A percentile compares a stretch with the other conserved stretches of the same genome.
Evolutionary conservation across 2,888 invertebrate species (phyloP).

Genomic region (Noctuana brunneofusca): DNA sequence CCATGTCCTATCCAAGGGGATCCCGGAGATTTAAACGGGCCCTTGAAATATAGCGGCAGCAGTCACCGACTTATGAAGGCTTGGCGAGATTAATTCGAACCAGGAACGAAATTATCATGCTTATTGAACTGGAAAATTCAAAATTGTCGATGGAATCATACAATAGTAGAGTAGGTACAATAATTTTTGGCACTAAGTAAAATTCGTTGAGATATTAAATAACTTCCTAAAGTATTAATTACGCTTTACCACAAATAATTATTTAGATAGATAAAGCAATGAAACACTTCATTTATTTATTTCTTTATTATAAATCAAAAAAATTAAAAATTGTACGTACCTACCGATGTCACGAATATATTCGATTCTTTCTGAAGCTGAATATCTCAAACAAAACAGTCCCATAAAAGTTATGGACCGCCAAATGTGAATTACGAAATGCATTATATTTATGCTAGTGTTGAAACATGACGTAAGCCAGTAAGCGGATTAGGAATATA

Average conservation of each 20-base stretch:
- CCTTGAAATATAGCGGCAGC: constrained; percentile 34
- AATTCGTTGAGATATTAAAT: too few relatives aligned
- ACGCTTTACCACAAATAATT: too few relatives aligned
- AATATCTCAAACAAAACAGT: too few relatives aligned
- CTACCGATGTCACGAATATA: too few relatives aligned
- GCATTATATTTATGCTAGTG: background rate
- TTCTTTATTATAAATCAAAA: too few relatives aligned
- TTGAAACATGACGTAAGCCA: constrained; percentile 18
- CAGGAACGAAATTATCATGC: constrained; percentile 34
- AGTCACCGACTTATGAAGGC: constrained; percentile 33
- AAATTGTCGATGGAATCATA: constrained; percentile 3
- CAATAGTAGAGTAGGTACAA: background rate
- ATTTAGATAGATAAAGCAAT: too few relatives aligned
- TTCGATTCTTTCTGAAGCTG: too few relatives aligned
- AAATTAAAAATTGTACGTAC: too few relatives aligned
- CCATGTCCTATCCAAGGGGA: constrained; percentile 28
- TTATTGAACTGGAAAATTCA: constrained; percentile 34
- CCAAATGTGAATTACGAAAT: background rate
- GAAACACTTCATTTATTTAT: too few relatives aligned
- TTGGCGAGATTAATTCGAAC: constrained; percentile 33
- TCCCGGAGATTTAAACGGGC: constrained; percentile 30
- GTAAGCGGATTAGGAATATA: constrained; percentile 26
- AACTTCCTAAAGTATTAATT: too few relatives aligned
- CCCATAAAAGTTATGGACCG: too few relatives aligned
- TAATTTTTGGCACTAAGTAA: too few relatives aligned